Conservation (phyloP, 2,888 invertebrate species). For the Caenorhabditis sp. region DNA sequence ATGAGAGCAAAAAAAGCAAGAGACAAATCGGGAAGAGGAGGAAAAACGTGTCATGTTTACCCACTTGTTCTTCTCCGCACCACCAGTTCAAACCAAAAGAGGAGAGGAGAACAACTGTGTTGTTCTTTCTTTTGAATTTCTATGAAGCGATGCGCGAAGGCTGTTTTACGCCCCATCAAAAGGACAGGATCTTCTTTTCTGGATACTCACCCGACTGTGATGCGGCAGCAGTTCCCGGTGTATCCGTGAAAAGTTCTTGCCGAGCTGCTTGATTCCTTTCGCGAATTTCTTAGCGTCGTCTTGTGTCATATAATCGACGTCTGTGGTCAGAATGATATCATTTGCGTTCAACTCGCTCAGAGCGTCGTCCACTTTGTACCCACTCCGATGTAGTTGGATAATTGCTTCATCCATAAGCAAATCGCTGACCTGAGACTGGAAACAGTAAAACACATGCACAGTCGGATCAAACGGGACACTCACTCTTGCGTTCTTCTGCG, state of each 20-base stretch:
- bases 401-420: conserved; percentile 74
- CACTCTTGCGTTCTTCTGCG: conserved; percentile 70
- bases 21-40: conserved; percentile 35
- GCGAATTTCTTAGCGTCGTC: conserved; percentile 84
- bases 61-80: conserved; percentile 34
- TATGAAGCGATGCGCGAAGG: conserved; percentile 10
- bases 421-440: conserved; percentile 70
- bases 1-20: conserved; percentile 3
- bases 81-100: conserved; percentile 30
- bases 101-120: background rate
- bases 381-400: conserved; percentile 88
- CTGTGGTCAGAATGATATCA: conserved; percentile 67
- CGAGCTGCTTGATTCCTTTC: conserved; percentile 96
- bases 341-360: conserved; percentile 83
- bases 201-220: conserved; percentile 87
- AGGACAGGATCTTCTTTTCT: background rate
- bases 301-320: conserved; percentile 71
- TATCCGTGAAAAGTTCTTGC: conserved; percentile 98
- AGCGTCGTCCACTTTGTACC: conserved; percentile 96
- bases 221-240: conserved; percentile 95
- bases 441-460: conserved; percentile 16
- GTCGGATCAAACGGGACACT: conserved; percentile 2
- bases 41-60: conserved; percentile 57
- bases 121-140: conserved; percentile 16
- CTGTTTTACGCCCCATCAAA: conserved; percentile 12